Conservation (phyloP, 1,140 invertebrate species). For the Zaprionus nigranus region DNA sequence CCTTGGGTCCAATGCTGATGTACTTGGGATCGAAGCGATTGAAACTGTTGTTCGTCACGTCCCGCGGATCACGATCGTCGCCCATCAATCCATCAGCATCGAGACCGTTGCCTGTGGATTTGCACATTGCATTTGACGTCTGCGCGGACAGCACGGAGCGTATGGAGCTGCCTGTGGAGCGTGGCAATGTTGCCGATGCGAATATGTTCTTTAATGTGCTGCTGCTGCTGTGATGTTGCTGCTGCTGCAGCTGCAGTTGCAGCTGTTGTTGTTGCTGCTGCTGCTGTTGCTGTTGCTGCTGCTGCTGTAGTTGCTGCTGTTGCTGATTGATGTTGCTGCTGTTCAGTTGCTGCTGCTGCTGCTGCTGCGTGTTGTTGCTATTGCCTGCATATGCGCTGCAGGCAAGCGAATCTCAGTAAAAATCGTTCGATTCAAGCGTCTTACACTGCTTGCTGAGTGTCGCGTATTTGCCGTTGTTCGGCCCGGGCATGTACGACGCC, state of each 20-base stretch:
- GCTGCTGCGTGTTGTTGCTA: slow-evolving; percentile 78
- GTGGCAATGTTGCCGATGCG: slow-evolving; percentile 77
- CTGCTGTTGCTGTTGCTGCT: slow-evolving; percentile 32
- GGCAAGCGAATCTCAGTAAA: slow-evolving; percentile 94
- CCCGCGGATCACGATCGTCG: slow-evolving; percentile 82
- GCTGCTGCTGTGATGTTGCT: slow-evolving; percentile 42
- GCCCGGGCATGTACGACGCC: slow-evolving; percentile 83
- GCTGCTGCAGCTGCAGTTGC: slow-evolving; percentile 48
- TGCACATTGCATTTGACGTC: slow-evolving; percentile 73
- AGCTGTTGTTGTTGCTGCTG: slow-evolving; percentile 59
- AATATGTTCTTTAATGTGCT: slow-evolving; percentile 83
- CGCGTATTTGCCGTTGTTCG: slow-evolving; percentile 92
- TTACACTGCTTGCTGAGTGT: slow-evolving; percentile 97
- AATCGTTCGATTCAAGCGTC: slow-evolving; percentile 96
- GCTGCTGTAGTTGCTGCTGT: slow-evolving; percentile 61
- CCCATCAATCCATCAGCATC: slow-evolving; percentile 45
- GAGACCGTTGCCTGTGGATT: slow-evolving; percentile 75
- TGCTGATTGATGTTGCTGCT: slow-evolving; percentile 57
- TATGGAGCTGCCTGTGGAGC: slow-evolving; percentile 79
- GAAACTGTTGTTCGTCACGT: slow-evolving; percentile 85
- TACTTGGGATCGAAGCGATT: slow-evolving; percentile 88
- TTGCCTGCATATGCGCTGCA: slow-evolving; percentile 85
- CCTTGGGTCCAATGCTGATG: slow-evolving; percentile 87
- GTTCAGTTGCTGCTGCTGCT: slow-evolving; percentile 50
- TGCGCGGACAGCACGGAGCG: slow-evolving; percentile 76